Base-by-base conservation (phyloP, 2,888 invertebrate species). In the Drosophila koepferae region DNA sequence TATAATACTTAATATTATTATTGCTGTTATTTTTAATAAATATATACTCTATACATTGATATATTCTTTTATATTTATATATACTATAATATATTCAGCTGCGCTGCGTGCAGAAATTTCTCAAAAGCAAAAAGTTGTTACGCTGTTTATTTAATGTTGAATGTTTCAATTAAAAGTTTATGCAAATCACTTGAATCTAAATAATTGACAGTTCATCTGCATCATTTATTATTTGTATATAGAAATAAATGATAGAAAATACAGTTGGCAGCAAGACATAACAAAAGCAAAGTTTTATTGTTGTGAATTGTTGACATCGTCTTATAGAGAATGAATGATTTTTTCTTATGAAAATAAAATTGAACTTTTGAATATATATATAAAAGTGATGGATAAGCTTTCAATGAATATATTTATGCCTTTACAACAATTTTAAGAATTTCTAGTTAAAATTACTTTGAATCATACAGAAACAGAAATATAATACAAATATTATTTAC, bases 111-210 rank as follows among this genome's bases (percentile, higher is more conserved):
- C 46, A 56, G 49, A 43, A 61, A 41, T 54, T 73, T 69, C 48
- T 18, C 31, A 41, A 36, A 12, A 3, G 7, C n/a, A 51, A 34
- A 41, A 60, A 55, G 20, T 43, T 31, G 14, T 41, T 40, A 16
- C 20, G 16, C 34, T 40, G 40, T 38, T 14, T 53, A 16, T 40
- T 60, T 38, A 31, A 8, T 49, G 44, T 55, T 65, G 59, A 49
- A 6, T 51, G 34, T 20, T 40, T 36, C 31, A 38, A 34, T 20
- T 31, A 55, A 43, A 31, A 48, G 40, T 55, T 43, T 58, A 41
- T 43, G 53, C 16, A 72, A 67, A 72, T 51, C 51, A 20, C 41
- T 40, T 0, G 3, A 18, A 51, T 34, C 23, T 40, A 67, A 67
- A 55, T 53, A 62, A 73, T 49, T 55, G 31, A 51, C 44, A 31